A percentile compares a stretch with the other conserved stretches of the same genome.
Conservation (phyloP, 2,888 invertebrate species). For the Agrenia bidenticulata region DNA sequence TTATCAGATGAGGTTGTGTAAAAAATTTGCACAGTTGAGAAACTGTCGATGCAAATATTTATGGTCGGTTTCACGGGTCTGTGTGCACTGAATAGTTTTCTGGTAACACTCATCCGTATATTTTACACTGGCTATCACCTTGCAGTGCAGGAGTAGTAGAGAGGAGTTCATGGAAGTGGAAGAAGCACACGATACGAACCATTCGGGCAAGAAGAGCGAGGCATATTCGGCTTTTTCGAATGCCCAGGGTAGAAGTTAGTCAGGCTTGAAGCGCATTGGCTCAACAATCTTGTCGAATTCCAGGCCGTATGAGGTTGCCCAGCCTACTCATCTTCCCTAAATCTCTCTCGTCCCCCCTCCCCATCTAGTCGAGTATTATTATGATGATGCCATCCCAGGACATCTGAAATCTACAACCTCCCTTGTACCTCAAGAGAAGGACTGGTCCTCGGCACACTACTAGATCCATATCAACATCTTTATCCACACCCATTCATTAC, state of each 20-base stretch:
- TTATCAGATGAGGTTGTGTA: conserved; percentile 33
- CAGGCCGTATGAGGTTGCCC: conserved; percentile 46
- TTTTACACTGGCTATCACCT: conserved; percentile 44
- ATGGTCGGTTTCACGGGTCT: conserved; percentile 47
- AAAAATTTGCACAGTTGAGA: conserved; percentile 25
- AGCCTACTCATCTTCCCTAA: conserved; percentile 38
- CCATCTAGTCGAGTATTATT: neutral
- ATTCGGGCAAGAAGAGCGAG: conserved; percentile 38
- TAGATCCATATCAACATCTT: conserved; percentile 3
- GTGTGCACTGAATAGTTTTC: conserved; percentile 46
- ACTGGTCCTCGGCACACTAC: too few relatives aligned
- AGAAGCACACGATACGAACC: conserved; percentile 27
- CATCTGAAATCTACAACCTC: too few relatives aligned
- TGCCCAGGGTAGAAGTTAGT: conserved; percentile 46
- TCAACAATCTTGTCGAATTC: conserved; percentile 53
- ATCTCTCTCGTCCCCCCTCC: conserved; percentile 16
- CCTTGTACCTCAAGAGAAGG: too few relatives aligned
- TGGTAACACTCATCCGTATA: conserved; percentile 45
- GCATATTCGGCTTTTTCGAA: conserved; percentile 50
- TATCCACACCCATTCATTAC: conserved; percentile 18
- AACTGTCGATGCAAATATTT: conserved; percentile 46
- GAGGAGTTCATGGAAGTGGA: conserved; percentile 42
- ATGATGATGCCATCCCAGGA: too few relatives aligned
- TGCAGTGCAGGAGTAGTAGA: conserved; percentile 26
- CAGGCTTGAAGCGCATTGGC: conserved; percentile 53